A percentile compares a stretch with the other conserved stretches of the same genome.
phyloP scores from a whole-genome alignment of 2,113 vertebrate species.

The Terrapene triunguis region DNA sequence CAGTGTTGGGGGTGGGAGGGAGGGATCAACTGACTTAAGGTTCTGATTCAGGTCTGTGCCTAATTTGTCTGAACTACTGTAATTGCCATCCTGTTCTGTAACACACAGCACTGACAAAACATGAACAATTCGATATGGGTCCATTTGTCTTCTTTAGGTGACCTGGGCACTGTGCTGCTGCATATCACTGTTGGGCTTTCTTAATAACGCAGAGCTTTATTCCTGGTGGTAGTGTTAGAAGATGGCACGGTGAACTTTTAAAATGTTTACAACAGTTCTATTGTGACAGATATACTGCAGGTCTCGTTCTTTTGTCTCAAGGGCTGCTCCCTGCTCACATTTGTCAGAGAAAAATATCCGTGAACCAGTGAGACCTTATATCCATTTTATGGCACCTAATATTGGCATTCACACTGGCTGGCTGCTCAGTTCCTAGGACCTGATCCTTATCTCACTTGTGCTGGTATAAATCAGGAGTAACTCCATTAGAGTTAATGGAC shows the following conservation, averaged over 20 bases:
- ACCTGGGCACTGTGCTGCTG: not conserved
- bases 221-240: not conserved
- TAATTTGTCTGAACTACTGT: fast-evolving
- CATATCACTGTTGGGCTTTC: not conserved
- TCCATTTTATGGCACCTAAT: not conserved
- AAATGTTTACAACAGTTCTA: not conserved
- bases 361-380: not conserved
- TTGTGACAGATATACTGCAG: not conserved
- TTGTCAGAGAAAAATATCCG: not conserved
- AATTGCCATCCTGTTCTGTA: not conserved
- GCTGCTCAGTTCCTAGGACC: not conserved
- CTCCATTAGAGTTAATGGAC: slow-evolving; percentile 7
- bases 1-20: not conserved
- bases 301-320: not conserved
- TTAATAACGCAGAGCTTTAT: not conserved
- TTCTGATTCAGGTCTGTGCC: not conserved
- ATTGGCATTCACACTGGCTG: not conserved
- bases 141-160: slow-evolving; percentile 34
- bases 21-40: too few species aligned
- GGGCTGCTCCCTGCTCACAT: not conserved
- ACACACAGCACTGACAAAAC: not conserved
- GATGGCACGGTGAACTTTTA: not conserved
- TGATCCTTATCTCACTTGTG: not conserved
- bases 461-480: not conserved
- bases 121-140: not conserved